Conservation (phyloP, 2,888 invertebrate species). For the Chrysolina haemoptera region DNA sequence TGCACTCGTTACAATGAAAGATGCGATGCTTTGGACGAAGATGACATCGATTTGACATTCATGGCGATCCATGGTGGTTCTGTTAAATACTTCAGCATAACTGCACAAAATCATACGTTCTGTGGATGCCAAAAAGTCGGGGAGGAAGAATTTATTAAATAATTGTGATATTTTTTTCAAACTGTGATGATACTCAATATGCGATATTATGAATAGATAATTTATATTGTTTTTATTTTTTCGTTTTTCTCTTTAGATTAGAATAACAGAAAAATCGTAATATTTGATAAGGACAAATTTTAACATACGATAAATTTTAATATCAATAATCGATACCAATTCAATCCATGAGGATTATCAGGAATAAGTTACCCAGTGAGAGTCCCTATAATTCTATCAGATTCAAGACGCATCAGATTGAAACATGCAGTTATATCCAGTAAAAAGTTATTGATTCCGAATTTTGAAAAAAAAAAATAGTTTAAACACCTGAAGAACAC, state of each 20-base stretch:
- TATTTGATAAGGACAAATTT: background rate
- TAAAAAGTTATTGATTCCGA: too few species aligned
- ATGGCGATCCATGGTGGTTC: background rate
- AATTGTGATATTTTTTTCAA: background rate
- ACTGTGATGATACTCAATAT: conserved; percentile 25
- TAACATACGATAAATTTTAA: too few species aligned
- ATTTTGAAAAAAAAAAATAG: too few species aligned
- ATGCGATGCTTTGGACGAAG: conserved; percentile 12
- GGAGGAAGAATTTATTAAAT: too few species aligned
- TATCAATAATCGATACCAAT: too few species aligned
- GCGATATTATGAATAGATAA: conserved; percentile 36
- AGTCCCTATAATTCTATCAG: too few species aligned
- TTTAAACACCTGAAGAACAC: too few species aligned
- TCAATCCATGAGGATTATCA: too few species aligned
- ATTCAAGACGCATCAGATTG: background rate
- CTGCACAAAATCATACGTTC: conserved; percentile 18
- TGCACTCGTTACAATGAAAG: conserved; percentile 25
- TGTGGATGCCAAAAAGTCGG: conserved; percentile 28
- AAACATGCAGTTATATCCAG: too few species aligned
- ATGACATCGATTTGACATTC: conserved; percentile 15
- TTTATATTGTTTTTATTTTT: too few species aligned
- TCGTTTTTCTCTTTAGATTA: too few species aligned
- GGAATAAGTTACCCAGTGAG: too few species aligned
- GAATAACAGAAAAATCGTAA: background rate
- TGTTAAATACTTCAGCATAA: background rate